These are phyloP conservation scores for Clarias pachynema DNA, from an alignment of 2,797 vertebrate species.

Conservation along the genomic window DNA sequence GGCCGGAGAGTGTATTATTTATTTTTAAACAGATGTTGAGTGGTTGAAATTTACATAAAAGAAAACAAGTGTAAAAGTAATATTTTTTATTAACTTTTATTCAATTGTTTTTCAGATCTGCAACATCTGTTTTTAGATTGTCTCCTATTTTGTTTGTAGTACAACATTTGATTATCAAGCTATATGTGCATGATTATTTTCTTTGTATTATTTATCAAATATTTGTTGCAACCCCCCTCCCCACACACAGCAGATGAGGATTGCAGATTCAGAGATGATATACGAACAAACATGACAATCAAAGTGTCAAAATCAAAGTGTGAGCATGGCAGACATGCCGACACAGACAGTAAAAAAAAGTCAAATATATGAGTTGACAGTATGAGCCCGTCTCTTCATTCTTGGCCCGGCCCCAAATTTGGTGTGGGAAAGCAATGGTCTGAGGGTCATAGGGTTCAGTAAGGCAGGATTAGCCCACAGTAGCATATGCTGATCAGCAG, in stretches of 20 bases:
- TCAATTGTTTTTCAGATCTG: background rate
- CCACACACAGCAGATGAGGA: background rate
- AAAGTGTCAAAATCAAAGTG: no score
- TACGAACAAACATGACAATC: constrained; percentile 14
- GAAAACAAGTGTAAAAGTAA: background rate
- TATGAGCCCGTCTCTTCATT: constrained; percentile 41
- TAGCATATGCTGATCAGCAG: constrained; percentile 60
- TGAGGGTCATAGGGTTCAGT: constrained; percentile 58
- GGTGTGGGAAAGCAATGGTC: constrained; percentile 70
- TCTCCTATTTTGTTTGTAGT: no score
- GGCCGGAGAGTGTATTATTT: no score
- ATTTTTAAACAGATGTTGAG: background rate
- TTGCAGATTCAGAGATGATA: background rate
- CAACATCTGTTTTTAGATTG: background rate
- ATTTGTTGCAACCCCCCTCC: background rate
- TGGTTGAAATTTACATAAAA: background rate
- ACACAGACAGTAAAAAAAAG: constrained; percentile 34
- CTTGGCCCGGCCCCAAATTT: constrained; percentile 64
- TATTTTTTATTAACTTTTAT: background rate
- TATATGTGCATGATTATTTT: background rate
- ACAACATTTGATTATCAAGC: background rate
- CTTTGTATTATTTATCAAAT: background rate
- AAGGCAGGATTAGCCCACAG: constrained; percentile 49
- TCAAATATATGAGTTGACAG: constrained; percentile 49
- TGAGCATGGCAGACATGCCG: constrained; percentile 26